Conservation (phyloP, 2,888 invertebrate genomes). For the Drosophila prostipennis region DNA sequence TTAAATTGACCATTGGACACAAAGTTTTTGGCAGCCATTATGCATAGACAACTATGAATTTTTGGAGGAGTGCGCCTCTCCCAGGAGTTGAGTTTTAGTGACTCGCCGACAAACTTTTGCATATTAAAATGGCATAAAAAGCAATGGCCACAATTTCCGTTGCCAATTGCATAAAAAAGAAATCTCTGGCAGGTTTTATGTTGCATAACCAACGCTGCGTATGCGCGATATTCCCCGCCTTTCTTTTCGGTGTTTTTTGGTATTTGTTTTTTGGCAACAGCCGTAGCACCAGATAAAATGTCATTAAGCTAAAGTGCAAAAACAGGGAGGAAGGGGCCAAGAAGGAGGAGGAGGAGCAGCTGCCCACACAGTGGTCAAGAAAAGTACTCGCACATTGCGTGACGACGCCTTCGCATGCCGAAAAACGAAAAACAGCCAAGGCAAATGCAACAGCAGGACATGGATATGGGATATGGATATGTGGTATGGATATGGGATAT, state of each 20-base stretch:
- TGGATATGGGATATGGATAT: slow-evolving; percentile 37
- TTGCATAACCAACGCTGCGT: slow-evolving; percentile 73
- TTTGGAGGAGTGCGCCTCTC: slow-evolving; percentile 39
- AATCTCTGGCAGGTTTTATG: slow-evolving; percentile 60
- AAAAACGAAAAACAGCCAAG: slow-evolving; percentile 26
- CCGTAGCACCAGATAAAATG: slow-evolving; percentile 69
- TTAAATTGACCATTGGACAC: slow-evolving; percentile 55
- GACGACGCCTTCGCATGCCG: slow-evolving; percentile 79
- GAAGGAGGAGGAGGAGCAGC: slow-evolving; percentile 29
- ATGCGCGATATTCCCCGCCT: slow-evolving; percentile 54
- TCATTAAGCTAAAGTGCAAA: slow-evolving; percentile 79
- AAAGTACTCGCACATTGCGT: slow-evolving; percentile 47
- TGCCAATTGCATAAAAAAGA: slow-evolving; percentile 80
- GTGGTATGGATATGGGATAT: not conserved
- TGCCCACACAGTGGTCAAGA: slow-evolving; percentile 77
- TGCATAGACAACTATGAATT: slow-evolving; percentile 58
- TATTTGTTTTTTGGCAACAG: slow-evolving; percentile 17
- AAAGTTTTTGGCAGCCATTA: slow-evolving; percentile 60
- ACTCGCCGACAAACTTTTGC: slow-evolving; percentile 67
- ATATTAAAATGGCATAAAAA: slow-evolving; percentile 82
- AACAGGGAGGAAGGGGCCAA: slow-evolving; percentile 18
- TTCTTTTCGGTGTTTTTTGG: not conserved
- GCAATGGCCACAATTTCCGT: slow-evolving; percentile 79
- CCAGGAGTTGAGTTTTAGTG: slow-evolving; percentile 28
- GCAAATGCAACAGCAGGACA: slow-evolving; percentile 68